A percentile compares a stretch with the other conserved stretches of the same genome.
phyloP scores from a whole-genome alignment of 2,888 invertebrate species.

The Drosophila yooni region DNA sequence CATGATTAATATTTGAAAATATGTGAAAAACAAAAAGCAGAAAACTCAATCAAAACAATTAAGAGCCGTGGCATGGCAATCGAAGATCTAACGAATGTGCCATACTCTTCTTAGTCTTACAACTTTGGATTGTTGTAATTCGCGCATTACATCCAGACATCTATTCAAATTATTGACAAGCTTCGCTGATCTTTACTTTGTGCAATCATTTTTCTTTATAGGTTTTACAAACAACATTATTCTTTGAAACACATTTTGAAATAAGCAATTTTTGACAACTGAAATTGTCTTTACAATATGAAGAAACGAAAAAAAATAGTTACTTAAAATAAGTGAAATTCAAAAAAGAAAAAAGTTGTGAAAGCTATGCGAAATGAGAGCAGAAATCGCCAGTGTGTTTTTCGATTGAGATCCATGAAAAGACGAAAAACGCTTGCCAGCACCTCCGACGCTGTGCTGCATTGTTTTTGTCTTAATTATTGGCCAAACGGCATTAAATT shows the following conservation, averaged over 20 bases:
- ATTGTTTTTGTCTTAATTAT: constrained; percentile 74
- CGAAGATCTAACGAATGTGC: neutral
- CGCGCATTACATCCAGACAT: neutral
- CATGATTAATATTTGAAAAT: constrained; percentile 73
- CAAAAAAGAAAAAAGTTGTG: neutral
- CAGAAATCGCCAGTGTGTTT: neutral
- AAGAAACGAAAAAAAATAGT: neutral
- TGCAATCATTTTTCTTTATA: neutral
- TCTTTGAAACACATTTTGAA: neutral
- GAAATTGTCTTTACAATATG: neutral
- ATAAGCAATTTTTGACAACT: neutral
- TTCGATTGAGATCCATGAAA: constrained; percentile 24
- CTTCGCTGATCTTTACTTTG: neutral
- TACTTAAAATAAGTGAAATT: neutral
- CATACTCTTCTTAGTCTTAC: neutral
- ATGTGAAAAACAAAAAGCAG: constrained; percentile 25
- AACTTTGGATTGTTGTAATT: neutral
- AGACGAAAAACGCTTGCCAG: constrained; percentile 14
- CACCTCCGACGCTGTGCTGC: constrained; percentile 13
- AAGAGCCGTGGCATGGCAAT: neutral
- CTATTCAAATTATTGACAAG: too few relatives aligned
- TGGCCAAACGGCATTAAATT: constrained; percentile 77
- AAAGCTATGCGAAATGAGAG: neutral
- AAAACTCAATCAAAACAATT: constrained; percentile 18
- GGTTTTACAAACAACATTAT: too few relatives aligned